These are phyloP conservation scores for Acestrorhynchus altus DNA, from an alignment of 2,797 vertebrate genomes.

Conservation along the genomic window DNA sequence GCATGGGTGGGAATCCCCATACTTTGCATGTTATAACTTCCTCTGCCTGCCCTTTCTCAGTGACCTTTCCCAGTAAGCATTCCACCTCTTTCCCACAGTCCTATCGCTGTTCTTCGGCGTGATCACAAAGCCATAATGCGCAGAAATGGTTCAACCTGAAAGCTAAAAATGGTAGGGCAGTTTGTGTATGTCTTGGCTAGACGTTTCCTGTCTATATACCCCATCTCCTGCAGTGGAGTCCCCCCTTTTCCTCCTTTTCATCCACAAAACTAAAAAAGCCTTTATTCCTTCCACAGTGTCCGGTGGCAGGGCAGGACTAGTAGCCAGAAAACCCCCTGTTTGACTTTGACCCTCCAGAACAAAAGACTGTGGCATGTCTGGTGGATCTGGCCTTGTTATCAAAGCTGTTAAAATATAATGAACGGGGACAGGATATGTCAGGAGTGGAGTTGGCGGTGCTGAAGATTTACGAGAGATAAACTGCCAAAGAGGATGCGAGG, in stretches of 20 bases:
- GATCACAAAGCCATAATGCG: neutral
- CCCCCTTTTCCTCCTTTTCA: conserved; percentile 36
- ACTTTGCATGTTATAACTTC: conserved; percentile 19
- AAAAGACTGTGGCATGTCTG: conserved; percentile 17
- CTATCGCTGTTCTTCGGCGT: neutral
- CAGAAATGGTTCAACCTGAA: neutral
- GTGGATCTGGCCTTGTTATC: conserved; percentile 12
- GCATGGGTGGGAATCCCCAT: conserved; percentile 39
- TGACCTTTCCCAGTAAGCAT: conserved; percentile 52
- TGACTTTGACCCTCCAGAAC: neutral
- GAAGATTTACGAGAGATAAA: neutral
- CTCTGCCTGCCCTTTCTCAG: conserved; percentile 23
- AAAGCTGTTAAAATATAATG: conserved; percentile 16
- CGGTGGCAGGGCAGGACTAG: neutral
- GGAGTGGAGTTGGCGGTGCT: neutral
- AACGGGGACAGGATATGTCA: conserved; percentile 21
- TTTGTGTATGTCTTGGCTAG: conserved; percentile 16
- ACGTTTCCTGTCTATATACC: conserved; percentile 15
- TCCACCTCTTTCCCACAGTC: conserved; percentile 33
- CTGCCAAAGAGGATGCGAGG: conserved; percentile 51
- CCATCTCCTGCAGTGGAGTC: neutral
- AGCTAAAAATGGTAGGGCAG: conserved; percentile 2
- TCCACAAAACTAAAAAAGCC: neutral
- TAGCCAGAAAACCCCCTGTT: conserved; percentile 12
- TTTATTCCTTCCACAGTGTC: neutral